Conservation (phyloP, 2,113 vertebrate species). For the Sceloporus undulatus region DNA sequence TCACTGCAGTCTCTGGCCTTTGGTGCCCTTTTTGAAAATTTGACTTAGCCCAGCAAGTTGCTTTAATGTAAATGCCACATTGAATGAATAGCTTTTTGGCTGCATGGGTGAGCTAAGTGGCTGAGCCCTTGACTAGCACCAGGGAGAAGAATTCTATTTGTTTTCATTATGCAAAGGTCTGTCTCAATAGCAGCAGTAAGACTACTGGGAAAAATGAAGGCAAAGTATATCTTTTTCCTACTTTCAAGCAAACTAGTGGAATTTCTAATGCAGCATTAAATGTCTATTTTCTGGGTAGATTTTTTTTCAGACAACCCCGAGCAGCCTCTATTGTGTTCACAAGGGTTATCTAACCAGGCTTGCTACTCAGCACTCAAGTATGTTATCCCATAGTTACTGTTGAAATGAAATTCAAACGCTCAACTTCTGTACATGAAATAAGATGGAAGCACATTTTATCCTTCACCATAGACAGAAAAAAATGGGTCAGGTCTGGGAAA, state of each 20-base stretch:
- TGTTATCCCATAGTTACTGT: neutral
- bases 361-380: no score
- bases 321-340: no score
- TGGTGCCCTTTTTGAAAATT: neutral
- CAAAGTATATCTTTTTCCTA: conserved; percentile 41
- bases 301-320: no score
- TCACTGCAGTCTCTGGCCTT: neutral
- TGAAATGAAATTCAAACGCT: no score
- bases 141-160: conserved; percentile 49
- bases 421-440: neutral
- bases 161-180: conserved; percentile 57
- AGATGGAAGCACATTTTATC: neutral
- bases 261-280: conserved; percentile 27
- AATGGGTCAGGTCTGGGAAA: neutral
- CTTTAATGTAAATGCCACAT: conserved; percentile 29
- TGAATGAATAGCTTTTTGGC: conserved; percentile 31
- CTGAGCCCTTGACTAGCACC: conserved; percentile 25
- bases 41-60: conserved; percentile 23
- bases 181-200: conserved; percentile 45
- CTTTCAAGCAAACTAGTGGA: conserved; percentile 52
- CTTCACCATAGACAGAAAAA: neutral
- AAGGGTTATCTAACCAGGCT: no score
- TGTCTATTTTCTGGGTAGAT: no score
- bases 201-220: conserved; percentile 51
- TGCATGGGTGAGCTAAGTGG: conserved; percentile 4